Evolutionary conservation across 2,888 invertebrate genomes (phyloP), one percentile per base, ranked within the genome.

Genomic region (Watsonalla binaria): DNA sequence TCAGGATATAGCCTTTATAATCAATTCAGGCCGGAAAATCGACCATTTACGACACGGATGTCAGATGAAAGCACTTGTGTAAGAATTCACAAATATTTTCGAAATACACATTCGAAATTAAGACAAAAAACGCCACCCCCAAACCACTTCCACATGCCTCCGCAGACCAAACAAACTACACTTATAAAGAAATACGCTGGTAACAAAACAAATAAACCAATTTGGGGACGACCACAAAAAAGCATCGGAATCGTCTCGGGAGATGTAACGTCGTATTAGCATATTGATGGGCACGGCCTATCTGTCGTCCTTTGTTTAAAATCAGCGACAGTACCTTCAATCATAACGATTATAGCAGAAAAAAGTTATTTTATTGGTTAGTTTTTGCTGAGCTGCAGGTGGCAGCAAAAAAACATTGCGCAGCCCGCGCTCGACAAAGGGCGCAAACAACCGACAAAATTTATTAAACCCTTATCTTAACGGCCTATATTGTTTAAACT

Each of bases 151-250:
- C 81, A 80, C 74, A 78, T 78, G 82, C 75, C 78, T 78, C 78
- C 74, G 77, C 86, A 84, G 84, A 72, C 68, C 74, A 85, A 84
- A 88, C 82, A 86, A 82, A 84, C 81, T 78, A 72, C 68, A 76
- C 77, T 78, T 77, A 74, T 80, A 80, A 82, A 82, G 79, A 80
- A 82, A 83, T 78, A 84, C 73, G 78, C 75, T 83, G 70, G 80
- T 78, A 86, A 87, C 84, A 85, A 86, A 86, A 86, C 82, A 90
- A 90, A 90, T 87, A 90, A 86, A 88, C 87, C 85, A 85, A 89
- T 86, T 84, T 79, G 82, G 76, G 79, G 55, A 63, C 69, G 71
- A 68, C 59, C 78, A 84, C 82, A 90, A 90, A 89, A 86, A 80
- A 61, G 52, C 61, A 58, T 65, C 66, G 69, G 74, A 76, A 70